A percentile compares a stretch with the other conserved stretches of the same genome.
These are phyloP conservation scores for Atrina japonica DNA, from an alignment of 2,888 invertebrate genomes.

Conservation along the genomic window DNA sequence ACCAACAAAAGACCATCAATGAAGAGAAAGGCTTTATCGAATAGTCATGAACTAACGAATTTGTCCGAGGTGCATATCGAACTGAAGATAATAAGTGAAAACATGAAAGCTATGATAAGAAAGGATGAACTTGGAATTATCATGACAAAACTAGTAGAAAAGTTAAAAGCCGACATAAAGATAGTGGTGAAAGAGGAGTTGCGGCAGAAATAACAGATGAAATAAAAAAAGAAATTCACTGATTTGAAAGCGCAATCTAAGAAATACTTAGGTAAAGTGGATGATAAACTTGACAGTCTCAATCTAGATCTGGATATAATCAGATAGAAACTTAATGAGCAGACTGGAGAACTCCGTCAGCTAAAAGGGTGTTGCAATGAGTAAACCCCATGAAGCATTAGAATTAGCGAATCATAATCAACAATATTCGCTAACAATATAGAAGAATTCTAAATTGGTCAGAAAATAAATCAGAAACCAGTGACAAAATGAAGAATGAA, in stretches of 20 bases:
- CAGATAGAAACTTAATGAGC: neutral
- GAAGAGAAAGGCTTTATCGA: neutral
- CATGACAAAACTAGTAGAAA: neutral
- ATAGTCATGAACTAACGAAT: neutral
- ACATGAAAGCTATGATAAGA: neutral
- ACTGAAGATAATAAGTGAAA: neutral
- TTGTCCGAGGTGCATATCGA: neutral
- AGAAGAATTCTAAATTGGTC: neutral
- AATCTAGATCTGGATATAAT: neutral
- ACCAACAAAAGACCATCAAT: neutral
- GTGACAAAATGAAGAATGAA: neutral
- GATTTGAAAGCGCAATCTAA: neutral
- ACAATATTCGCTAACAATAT: slow-evolving; percentile 2
- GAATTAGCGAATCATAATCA: neutral
- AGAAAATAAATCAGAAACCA: slow-evolving; percentile 1
- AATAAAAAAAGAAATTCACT: neutral
- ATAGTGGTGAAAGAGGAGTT: neutral
- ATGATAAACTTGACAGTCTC: neutral
- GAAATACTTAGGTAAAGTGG: neutral
- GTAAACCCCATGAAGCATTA: neutral
- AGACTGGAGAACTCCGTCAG: neutral
- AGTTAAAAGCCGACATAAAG: neutral
- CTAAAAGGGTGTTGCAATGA: neutral
- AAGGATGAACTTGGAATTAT: slow-evolving; percentile 2
- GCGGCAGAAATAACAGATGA: neutral